A percentile compares a stretch with the other conserved stretches of the same genome.
phyloP scores from a whole-genome alignment of 2,113 vertebrate species.

The human region GRCh38 chr6:21882001-21882500 shows the following conservation, averaged over 20 bases:
- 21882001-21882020: not conserved
- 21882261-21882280: constrained; percentile 34
- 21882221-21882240: not conserved
- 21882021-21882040: not conserved
- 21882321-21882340: not conserved
- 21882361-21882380: constrained; percentile 57
- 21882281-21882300: constrained; percentile 3
- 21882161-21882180: not conserved
- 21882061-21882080: not conserved
- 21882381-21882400: constrained; percentile 55
- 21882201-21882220: constrained; percentile 35
- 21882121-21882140: not conserved
- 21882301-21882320: not conserved
- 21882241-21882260: not conserved
- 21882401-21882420: constrained; percentile 50
- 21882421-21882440: constrained; percentile 35
- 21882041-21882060: not conserved
- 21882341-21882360: not conserved
- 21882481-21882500: not conserved
- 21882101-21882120: not conserved
- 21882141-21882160: not conserved
- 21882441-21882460: not conserved
- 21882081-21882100: not conserved
- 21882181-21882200: constrained; percentile 10
- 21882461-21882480: not conserved